Evolutionary conservation across 1,140 invertebrate genomes (phyloP).

Genomic region (Catajapyx aquilonaris): DNA sequence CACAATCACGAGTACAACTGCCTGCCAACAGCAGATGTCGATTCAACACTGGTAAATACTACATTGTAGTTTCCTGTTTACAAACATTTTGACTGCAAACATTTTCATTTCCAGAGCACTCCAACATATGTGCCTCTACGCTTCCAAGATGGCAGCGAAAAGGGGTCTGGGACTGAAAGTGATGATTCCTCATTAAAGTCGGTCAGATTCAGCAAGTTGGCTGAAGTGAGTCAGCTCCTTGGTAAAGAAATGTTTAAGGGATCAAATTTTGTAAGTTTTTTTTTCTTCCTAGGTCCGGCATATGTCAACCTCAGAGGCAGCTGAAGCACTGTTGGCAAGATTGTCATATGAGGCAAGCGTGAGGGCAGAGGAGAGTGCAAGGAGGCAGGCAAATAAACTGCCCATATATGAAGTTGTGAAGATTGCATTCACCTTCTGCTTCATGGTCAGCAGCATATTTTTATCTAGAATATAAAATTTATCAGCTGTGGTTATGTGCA

Average conservation of each 20-base stretch:
- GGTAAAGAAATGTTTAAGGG: neutral
- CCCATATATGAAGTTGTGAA: conserved; percentile 45
- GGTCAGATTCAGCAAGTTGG: conserved; percentile 64
- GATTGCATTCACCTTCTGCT: conserved; percentile 50
- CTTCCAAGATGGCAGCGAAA: conserved; percentile 37
- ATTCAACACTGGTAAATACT: neutral
- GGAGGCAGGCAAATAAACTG: conserved; percentile 41
- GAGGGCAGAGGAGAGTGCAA: conserved; percentile 42
- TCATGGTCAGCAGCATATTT: conserved; percentile 36
- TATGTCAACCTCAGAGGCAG: conserved; percentile 58
- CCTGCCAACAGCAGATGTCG: too few relatives aligned
- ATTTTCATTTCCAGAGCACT: conserved; percentile 35
- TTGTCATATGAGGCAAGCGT: conserved; percentile 64
- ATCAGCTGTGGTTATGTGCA: neutral
- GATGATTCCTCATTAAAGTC: conserved; percentile 54
- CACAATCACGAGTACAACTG: too few relatives aligned
- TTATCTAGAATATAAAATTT: neutral
- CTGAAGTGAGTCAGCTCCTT: conserved; percentile 32
- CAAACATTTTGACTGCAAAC: neutral
- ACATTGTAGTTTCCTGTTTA: neutral
- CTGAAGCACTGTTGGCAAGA: conserved; percentile 58
- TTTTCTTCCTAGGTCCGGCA: conserved; percentile 33
- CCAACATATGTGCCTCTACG: conserved; percentile 65
- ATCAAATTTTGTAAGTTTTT: neutral
- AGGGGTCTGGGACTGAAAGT: conserved; percentile 55